Base-by-base conservation (phyloP, 53 echinoderm and acorn worm genomes). In the Holothuria scabra region DNA sequence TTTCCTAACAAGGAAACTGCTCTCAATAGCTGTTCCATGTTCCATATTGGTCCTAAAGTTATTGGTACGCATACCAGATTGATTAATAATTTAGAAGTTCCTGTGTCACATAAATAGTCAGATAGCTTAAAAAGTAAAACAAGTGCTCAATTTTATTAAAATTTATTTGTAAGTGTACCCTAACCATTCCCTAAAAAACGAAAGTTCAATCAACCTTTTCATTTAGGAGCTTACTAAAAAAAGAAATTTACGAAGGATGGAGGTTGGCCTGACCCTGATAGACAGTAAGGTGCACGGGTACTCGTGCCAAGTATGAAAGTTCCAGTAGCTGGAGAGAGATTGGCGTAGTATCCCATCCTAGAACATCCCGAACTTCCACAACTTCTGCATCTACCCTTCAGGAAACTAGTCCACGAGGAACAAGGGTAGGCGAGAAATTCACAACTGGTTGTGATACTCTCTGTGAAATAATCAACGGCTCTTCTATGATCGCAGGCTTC, bases 301-400 rank as follows among this genome's bases (percentile, higher is more conserved):
- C 65, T 83, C 30, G 90, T 90, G 6, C 35, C 61, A 25, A 86
- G 86, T 58, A 82, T 87, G 59, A 90, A 84, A 13, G 56, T 65
- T 34, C 90, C 90, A 8, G 46, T 80, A 11, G 83, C 67, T 8
- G 84, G 56, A 29, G 70, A 83, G 28, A 49, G 74, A 48, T 87
- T 76, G 0, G 90, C 90, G 60, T 65, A 69, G 67, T 76, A 90
- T 0, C 90, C 90, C 90, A 90, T 90, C 33, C 81, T 75, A 12
- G 83, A 66, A 32, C 90, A 90, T 1, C 87, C 87, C 1, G 41
- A 18, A 4, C 64, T 8, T 5, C 83, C 82, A 21, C 86, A 90
- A 18, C 34, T 55, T 10, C 35, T 55, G 60, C 89, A 89, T 11
- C 46, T 59, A 16, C 89, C 79, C 19, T 25, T 28, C 23, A 65